These are phyloP conservation scores for Porites lobata DNA, from an alignment of 92 coral and sea anemone genomes.

Conservation along the genomic window DNA sequence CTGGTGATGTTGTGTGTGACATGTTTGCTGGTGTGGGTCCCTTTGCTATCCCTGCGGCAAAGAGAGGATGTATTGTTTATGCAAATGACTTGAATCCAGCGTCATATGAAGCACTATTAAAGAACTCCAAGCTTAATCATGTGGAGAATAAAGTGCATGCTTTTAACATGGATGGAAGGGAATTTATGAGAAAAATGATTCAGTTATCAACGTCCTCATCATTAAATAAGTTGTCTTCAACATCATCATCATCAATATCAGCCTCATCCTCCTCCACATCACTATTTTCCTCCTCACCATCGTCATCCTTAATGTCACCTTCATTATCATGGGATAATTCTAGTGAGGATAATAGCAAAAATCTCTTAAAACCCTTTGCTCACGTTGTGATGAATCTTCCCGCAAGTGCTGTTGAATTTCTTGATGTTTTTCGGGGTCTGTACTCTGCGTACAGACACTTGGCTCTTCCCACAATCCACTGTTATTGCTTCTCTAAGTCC, in stretches of 20 bases:
- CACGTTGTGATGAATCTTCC: slow-evolving; percentile 97
- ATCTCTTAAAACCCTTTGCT: slow-evolving; percentile 50
- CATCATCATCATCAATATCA: not conserved
- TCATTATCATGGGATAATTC: slow-evolving; percentile 12
- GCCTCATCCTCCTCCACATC: not conserved
- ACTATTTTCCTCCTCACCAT: not conserved
- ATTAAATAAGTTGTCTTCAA: not conserved
- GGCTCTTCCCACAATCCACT: slow-evolving; percentile 88
- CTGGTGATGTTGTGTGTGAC: slow-evolving; percentile 86
- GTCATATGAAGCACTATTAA: slow-evolving; percentile 81
- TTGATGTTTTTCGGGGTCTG: slow-evolving; percentile 89
- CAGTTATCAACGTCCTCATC: slow-evolving; percentile 9
- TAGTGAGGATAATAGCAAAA: not conserved
- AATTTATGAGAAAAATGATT: slow-evolving; percentile 77
- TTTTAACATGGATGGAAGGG: slow-evolving; percentile 93
- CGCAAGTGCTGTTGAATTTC: slow-evolving; percentile 93
- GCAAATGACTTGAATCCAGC: slow-evolving; percentile 96
- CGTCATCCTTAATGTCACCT: too few species aligned
- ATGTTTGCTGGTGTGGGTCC: slow-evolving; percentile 99
- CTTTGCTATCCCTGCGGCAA: slow-evolving; percentile 98
- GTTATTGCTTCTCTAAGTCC: slow-evolving; percentile 97
- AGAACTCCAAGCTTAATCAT: slow-evolving; percentile 86
- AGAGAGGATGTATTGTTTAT: slow-evolving; percentile 93
- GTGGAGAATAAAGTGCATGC: slow-evolving; percentile 71
- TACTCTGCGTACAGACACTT: slow-evolving; percentile 42